Base-by-base conservation (phyloP, 1,140 invertebrate genomes). In the Venustaconcha ellipsiformis region DNA sequence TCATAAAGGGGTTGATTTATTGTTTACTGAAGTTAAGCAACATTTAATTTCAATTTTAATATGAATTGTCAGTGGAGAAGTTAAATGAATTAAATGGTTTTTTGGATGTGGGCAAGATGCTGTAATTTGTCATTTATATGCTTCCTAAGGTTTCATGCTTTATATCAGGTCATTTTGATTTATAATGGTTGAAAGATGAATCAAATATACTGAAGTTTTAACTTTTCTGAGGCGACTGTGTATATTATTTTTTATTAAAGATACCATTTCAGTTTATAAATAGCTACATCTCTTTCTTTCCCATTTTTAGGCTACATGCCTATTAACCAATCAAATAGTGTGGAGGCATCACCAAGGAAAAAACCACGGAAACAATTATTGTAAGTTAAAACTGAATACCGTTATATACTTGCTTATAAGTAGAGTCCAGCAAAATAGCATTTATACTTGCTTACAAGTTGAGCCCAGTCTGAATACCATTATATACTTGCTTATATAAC, bases 321-420 rank as follows among this genome's bases (percentile, higher is more conserved):
- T 58, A 59, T 30, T 56, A 62, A 48, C 59, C 69, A 71, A 57
- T 67, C 75, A 56, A 83, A 81, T 23, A 84, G 71, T 48, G 93
- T 70, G 13, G 94, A 94, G 89, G 92, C 90, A 84, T 92, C 89
- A 66, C 94, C 94, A 4, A 89, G 94, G 78, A 95, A 95, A 87
- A 94, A 95, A 88, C 94, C 94, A 0, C 89, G 94, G 74, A 95
- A 95, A 86, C 94, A 95, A 80, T 91, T 93, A 82, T 82, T 94
- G 93, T 93, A 91, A 91, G 92, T 84, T 57, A 30, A 48, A 64
- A 20, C 1, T 20, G 14, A 18, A 64, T 48, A 48, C 37, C 37
- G 0, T 48, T 48, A 11, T 48, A 48, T 48, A 48, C 37, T 48
- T 48, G 26, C 26, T 30, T 30, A 30, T 30, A 30, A 30, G 26